phyloP scores from a whole-genome alignment of 1,140 invertebrate genomes.

The Holotrichia oblita region DNA sequence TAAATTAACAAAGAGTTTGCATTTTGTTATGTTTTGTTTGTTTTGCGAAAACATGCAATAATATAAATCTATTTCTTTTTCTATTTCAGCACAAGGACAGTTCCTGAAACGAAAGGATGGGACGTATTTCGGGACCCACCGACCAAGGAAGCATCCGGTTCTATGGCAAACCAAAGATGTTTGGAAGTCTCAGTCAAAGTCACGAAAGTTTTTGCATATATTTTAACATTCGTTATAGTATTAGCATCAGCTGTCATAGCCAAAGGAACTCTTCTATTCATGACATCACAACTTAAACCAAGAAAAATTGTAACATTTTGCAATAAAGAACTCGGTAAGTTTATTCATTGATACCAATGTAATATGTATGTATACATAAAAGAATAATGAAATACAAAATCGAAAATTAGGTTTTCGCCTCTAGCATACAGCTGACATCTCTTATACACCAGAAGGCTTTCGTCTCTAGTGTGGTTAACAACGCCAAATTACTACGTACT shows the following conservation, averaged over 20 bases:
- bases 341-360: no score
- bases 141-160: conserved; percentile 86
- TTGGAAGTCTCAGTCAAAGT: conserved; percentile 86
- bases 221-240: conserved; percentile 86
- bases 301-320: conserved; percentile 81
- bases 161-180: conserved; percentile 87
- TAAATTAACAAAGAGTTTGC: no score
- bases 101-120: conserved; percentile 93
- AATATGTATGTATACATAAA: no score
- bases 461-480: no score
- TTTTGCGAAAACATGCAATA: no score
- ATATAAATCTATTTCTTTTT: no score
- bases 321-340: conserved; percentile 81
- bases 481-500: no score
- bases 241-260: conserved; percentile 83
- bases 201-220: conserved; percentile 85
- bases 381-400: no score
- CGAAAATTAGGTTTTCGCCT: no score
- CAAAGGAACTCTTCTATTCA: conserved; percentile 87
- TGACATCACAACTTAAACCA: conserved; percentile 87
- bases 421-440: no score
- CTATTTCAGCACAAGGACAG: conserved; percentile 79
- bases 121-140: conserved; percentile 93
- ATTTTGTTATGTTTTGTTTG: no score
- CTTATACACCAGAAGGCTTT: no score